Conservation (phyloP, 2,888 invertebrate genomes). For the Netelia inedita region DNA sequence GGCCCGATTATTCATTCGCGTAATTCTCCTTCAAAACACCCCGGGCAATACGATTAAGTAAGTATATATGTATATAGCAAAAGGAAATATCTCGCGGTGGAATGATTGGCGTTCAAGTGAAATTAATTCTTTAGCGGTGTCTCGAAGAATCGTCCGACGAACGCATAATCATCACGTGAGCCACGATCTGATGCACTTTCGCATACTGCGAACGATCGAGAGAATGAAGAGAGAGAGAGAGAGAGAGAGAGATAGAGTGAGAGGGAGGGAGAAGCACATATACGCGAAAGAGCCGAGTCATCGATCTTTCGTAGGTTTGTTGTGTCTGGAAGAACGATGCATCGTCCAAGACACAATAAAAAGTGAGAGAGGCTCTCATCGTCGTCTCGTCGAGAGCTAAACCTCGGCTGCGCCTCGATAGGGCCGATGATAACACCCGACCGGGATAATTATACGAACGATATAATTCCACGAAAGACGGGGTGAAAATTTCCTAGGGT, state of each 20-base stretch:
- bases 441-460: conserved; percentile 2
- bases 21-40: conserved; percentile 13
- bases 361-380: conserved; percentile 37
- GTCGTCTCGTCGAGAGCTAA: conserved; percentile 27
- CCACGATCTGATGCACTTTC: conserved; percentile 41
- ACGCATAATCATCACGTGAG: conserved; percentile 14
- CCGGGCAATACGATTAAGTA: background rate
- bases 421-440: conserved; percentile 23
- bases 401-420: conserved; percentile 9
- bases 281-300: conserved; percentile 46
- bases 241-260: conserved; percentile 7
- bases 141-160: conserved; percentile 34
- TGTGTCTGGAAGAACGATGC: conserved; percentile 66
- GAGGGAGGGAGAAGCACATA: background rate
- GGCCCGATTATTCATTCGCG: conserved; percentile 39
- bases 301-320: conserved; percentile 66
- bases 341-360: conserved; percentile 65
- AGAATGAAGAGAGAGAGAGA: conserved; percentile 4
- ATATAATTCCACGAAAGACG: background rate
- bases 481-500: too few species aligned
- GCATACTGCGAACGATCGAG: background rate
- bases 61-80: background rate
- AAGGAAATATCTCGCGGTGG: background rate
- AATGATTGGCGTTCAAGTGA: conserved; percentile 35
- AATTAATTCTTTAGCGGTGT: conserved; percentile 45